Evolutionary conservation across 2,888 invertebrate species (phyloP).

Genomic region (Luperina testacea): DNA sequence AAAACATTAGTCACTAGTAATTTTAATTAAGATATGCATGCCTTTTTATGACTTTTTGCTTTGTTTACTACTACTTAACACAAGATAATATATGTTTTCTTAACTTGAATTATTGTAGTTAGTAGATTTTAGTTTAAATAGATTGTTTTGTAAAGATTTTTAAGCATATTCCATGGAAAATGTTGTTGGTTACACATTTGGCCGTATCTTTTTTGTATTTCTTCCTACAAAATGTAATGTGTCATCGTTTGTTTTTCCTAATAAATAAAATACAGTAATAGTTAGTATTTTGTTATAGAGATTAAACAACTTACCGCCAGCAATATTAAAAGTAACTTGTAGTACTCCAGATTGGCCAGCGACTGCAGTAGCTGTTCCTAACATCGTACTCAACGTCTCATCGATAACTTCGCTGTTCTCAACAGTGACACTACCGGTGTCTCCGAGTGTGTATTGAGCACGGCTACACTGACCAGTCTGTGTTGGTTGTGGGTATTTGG

Average conservation of each 20-base stretch:
- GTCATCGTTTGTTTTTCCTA: neutral
- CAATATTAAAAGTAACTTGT: conserved; percentile 87
- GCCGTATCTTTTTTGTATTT: neutral
- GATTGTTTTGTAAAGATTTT: neutral
- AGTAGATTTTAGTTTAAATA: neutral
- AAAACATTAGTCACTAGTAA: no score
- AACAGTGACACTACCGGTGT: conserved; percentile 63
- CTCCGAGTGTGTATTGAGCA: conserved; percentile 83
- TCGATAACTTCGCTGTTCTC: conserved; percentile 79
- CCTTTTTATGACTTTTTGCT: no score
- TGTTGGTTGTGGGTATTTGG: conserved; percentile 90
- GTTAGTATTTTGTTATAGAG: neutral
- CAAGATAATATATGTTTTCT: neutral
- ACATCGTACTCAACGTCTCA: conserved; percentile 83
- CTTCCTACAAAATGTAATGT: neutral
- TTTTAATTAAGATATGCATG: no score
- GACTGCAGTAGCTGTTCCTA: conserved; percentile 85
- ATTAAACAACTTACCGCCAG: conserved; percentile 81
- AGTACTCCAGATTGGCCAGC: conserved; percentile 87
- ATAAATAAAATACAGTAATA: neutral
- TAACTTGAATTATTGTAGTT: neutral
- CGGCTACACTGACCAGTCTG: conserved; percentile 91
- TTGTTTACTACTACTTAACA: no score
- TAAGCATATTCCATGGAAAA: neutral
- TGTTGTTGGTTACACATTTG: neutral